A percentile compares a stretch with the other conserved stretches of the same genome.
Evolutionary conservation across 2,888 invertebrate genomes (phyloP).

Genomic region (Cosmorhoe ocellata): DNA sequence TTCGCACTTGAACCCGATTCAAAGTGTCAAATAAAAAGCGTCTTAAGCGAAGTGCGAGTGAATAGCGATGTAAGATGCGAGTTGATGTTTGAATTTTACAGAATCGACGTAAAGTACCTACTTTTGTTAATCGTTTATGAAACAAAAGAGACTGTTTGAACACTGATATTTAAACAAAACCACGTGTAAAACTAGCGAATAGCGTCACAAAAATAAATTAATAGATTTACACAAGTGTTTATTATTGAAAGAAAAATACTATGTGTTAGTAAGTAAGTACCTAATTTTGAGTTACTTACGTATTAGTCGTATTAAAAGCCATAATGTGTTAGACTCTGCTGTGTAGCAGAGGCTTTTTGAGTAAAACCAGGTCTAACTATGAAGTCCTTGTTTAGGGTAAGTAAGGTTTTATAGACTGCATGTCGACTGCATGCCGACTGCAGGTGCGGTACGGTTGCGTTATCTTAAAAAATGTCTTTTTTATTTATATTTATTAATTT

Average conservation of each 20-base stretch:
- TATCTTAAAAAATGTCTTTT: too few species aligned
- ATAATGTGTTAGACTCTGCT: background rate
- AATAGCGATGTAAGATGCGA: too few species aligned
- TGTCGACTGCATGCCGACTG: too few species aligned
- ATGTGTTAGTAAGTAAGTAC: background rate
- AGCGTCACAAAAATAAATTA: constrained; percentile 6
- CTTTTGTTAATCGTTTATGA: background rate
- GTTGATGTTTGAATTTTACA: too few species aligned
- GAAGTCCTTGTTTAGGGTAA: constrained; percentile 7
- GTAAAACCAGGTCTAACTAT: background rate
- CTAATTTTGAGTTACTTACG: background rate
- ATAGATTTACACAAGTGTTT: constrained; percentile 12
- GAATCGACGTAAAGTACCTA: too few species aligned
- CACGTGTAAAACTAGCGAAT: background rate
- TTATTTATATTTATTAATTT: too few species aligned
- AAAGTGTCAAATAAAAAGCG: too few species aligned
- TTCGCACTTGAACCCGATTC: too few species aligned
- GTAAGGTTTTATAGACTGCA: too few species aligned
- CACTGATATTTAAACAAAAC: background rate
- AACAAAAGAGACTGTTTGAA: background rate
- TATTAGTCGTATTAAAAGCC: background rate
- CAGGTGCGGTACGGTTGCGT: too few species aligned
- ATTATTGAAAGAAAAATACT: background rate
- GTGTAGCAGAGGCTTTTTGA: background rate
- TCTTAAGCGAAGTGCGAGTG: too few species aligned